Evolutionary conservation across 2,113 vertebrate genomes (phyloP).

Genomic region (Zonotrichia leucophrys): DNA sequence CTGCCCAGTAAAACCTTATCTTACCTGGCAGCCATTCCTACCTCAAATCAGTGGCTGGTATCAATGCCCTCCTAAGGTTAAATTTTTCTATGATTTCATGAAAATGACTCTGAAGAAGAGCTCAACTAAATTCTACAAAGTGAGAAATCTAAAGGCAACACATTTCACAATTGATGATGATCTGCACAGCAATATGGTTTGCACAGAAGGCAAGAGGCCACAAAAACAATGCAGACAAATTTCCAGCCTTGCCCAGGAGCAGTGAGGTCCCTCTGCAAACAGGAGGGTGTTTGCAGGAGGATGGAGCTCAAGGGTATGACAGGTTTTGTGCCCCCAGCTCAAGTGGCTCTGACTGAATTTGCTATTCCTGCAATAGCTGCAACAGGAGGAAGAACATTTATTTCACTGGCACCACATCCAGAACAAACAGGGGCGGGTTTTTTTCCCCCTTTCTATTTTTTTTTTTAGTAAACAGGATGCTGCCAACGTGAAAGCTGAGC

Average conservation of each 20-base stretch:
- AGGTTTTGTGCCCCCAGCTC: not conserved
- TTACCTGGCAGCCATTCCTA: not conserved
- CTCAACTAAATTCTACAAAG: not conserved
- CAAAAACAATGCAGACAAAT: not conserved
- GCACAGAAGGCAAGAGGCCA: not conserved
- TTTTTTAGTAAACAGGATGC: constrained; percentile 29
- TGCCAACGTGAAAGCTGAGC: not conserved
- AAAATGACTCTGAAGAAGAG: not conserved
- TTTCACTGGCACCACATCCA: not conserved
- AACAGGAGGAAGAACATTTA: not conserved
- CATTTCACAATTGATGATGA: not conserved
- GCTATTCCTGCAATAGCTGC: not conserved
- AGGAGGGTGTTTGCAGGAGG: not conserved
- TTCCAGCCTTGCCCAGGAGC: not conserved
- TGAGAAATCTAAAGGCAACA: not conserved
- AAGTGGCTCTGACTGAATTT: not conserved
- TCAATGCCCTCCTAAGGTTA: not conserved
- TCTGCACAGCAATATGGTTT: rapidly evolving
- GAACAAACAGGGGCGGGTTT: not conserved
- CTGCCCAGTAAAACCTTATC: not conserved
- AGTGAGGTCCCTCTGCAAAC: not conserved
- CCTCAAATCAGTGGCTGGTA: not conserved
- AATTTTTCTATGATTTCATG: not conserved
- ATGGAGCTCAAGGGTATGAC: not conserved
- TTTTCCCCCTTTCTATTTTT: not conserved